Evolutionary conservation across 2,888 invertebrate species (phyloP), one percentile per base, ranked within the genome.

Genomic region (Drosophila hamatofila): DNA sequence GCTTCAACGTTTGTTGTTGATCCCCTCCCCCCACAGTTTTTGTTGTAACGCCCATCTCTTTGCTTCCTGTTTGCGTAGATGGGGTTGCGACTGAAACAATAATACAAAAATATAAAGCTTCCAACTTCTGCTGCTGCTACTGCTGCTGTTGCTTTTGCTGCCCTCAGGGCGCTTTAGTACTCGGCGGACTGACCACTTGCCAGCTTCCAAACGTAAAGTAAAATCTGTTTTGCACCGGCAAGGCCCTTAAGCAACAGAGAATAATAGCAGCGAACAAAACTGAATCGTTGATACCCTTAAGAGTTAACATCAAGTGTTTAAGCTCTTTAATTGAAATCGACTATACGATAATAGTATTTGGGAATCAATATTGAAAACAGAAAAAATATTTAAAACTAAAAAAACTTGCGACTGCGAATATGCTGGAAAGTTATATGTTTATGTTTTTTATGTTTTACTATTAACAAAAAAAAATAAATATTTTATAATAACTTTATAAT

Each of bases 171-270:
- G 23, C 35, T 62, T 65, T 59, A 41, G 77, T 56, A 42, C 61
- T 72, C 69, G 44, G 62, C 64, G 64, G 65, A 81, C 74, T 81
- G 81, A 81, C 81, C 81, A 81, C 81, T 81, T 81, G 81, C 68
- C 82, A 79, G 79, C 71, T 79, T 61, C 64, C 71, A 80, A 75
- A 66, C 57, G 72, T 66, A 78, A 71, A 63, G 68, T 68, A 56
- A 71, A 81, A 81, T 81, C 78, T 78, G 75, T 72, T 81, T 78
- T 70, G 63, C 70, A 68, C 67, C 69, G 81, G 66, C 63, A 69
- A 16, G 49, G 73, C 55, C 79, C 80, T 37, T 11, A 65, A 60
- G 78, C 71, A 64, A 52, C 18, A 27, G 27, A 30, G 41, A 58
- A 55, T 62, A 56, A 62, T 12, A 33, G 16, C n/a, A 37, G n/a